Evolutionary conservation across 2,888 invertebrate genomes (phyloP), one percentile per base, ranked within the genome.

Genomic region (Ennomos erosarius): DNA sequence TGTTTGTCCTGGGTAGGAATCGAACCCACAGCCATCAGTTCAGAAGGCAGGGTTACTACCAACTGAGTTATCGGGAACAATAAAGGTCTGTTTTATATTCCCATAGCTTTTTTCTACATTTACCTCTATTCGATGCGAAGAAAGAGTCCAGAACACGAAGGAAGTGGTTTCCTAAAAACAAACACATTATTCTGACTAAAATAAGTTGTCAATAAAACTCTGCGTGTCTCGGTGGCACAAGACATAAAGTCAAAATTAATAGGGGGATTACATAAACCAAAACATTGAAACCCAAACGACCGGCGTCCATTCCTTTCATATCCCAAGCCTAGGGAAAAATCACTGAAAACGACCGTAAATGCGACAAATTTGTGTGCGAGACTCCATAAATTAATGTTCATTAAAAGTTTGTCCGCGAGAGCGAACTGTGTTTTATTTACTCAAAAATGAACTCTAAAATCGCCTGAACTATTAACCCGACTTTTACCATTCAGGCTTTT

Each of bases 371-470:
- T 78, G 81, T 84, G 76, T 54, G 55, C 59, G 59, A 68, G 71
- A 70, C 75, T 79, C 76, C 79, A 86, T 88, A 87, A 87, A 87
- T 88, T 85, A 82, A 82, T 78, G 74, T 87, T 86, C 85, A 87
- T 88, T 88, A 88, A 87, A 85, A 85, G 81, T 86, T 81, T 73
- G 43, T 38, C 59, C 47, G 35, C 62, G 75, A 55, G 69, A 71
- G 70, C 73, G 74, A 77, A 69, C 50, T 62, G 61, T 63, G 68
- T 75, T 82, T 78, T 75, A 76, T 80, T 79, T 77, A 73, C 44
- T 51, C 53, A 82, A 86, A 82, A 76, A 81, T 77, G 69, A 77
- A 81, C 76, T 71, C 80, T 79, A 79, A 26, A 75, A 65, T 40
- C 59, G 62, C 62, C 50, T 49, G 59, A 73, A 71, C 73, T 70